Evolutionary conservation across 2,888 invertebrate species (phyloP), one percentile per base, ranked within the genome.

Genomic region (Stenodema calcarata): DNA sequence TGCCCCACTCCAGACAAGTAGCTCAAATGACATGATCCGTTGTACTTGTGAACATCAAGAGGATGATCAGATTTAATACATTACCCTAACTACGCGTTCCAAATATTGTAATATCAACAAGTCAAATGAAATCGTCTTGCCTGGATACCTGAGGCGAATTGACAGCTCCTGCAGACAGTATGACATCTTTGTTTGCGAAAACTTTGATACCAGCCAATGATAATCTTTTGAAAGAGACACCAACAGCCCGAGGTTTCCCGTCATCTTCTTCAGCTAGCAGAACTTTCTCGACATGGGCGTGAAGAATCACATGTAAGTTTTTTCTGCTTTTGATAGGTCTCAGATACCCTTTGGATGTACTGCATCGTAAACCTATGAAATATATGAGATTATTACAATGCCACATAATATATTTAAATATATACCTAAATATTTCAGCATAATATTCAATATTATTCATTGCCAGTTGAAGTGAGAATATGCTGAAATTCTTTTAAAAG

Each of bases 121-220:
- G 50, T n/a, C 0, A 23, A 23, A 27, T 23, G 27, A 62, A 62
- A 62, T 23, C 11, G 0, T 78, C 78, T 78, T 78, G 78, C 78
- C 78, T 78, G 78, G 78, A 42, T 89, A 89, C 89, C 89, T 89
- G 97, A 0, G 97, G 97, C 1, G 96, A 94, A 90, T 96, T 95
- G 88, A 98, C 93, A 0, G 96, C 91, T 0, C 98, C 99, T 0
- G 96, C 96, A 23, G 96, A 95, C 54, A 99, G 91, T 88, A 99
- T 95, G 0, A 98, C 94, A 91, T 98, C 98, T 89, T 93, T 94
- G 11, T 92, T 92, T 0, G 95, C 95, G 88, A 91, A 92, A 0
- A 95, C 93, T n/a, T 92, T 92, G 86, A 92, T 92, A 88, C 89
- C 89, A 81, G 89, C 91, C 4, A 92, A 90, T 1, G 93, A 93